Conservation (phyloP, 2,113 vertebrate species). For the Psilopsiagon aymara region DNA sequence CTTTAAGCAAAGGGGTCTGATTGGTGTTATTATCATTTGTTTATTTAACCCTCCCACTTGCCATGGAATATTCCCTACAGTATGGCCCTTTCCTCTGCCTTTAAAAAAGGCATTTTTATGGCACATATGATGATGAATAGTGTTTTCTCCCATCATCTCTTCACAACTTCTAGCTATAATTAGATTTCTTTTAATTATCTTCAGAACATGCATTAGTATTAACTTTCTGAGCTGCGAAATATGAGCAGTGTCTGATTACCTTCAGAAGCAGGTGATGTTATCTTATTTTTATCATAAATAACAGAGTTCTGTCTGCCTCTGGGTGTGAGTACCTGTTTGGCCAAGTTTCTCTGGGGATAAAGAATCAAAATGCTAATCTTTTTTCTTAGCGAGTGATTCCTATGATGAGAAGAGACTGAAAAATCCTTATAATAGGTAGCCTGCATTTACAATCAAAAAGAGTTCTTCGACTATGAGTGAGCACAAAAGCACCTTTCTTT, state of each 20-base stretch:
- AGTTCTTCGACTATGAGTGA: neutral
- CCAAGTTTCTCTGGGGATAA: neutral
- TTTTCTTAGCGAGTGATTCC: neutral
- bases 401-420: neutral
- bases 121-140: neutral
- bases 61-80: slow-evolving; percentile 69
- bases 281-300: neutral
- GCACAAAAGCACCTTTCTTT: neutral
- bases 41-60: slow-evolving; percentile 80
- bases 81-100: slow-evolving; percentile 59
- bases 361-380: neutral
- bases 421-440: neutral
- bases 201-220: neutral
- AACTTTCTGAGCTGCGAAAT: neutral
- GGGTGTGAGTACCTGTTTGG: neutral
- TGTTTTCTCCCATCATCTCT: neutral
- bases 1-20: slow-evolving; percentile 82
- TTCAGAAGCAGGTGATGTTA: neutral
- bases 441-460: neutral
- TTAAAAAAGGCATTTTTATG: slow-evolving; percentile 24
- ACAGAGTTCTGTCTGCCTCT: neutral
- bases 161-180: neutral
- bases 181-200: neutral
- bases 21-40: slow-evolving; percentile 91
- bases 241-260: neutral